Base-by-base conservation (phyloP, 2,113 vertebrate species). In the Prietella phreatophila region DNA sequence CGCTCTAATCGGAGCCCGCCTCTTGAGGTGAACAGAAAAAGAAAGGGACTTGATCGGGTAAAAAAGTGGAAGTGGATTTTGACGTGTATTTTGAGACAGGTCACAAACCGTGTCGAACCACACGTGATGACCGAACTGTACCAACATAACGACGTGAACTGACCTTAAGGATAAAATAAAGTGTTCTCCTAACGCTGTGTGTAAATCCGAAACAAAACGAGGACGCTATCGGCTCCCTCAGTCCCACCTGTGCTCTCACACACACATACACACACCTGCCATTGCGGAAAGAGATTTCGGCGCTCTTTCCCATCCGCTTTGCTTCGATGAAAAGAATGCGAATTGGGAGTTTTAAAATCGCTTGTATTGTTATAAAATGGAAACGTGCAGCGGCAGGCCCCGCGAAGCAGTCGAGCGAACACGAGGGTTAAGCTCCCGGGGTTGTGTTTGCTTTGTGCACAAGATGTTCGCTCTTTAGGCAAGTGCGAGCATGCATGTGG, bases 401-500 rank as follows among this genome's bases (percentile, higher is more conserved):
- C 2, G 11, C 10, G 0, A 27, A 14, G 22, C 39, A 50, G 75
- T 78, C 75, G 7, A 15, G 13, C 42, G 25, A 55, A n/a, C 27
- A 53, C 13, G 27, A n/a, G 76, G 1, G 47, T 53, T 13, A 69
- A 69, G 61, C 82, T 53, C 61, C 61, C 20, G 47, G 7, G 3
- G 39, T 22, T 58, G 83, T n/a, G 55, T 67, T 36, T 58, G 65
- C 65, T 71, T 69, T 69, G 27, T 83, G 82, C 7, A 22, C 80
- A 14, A 19, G 36, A 61, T n/a, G 36, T 86, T 63, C 6, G 50
- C 3, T 20, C n/a, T 82, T 9, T 50, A 20, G 84, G 82, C 89
- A 88, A 87, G 89, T 69, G 89, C 11, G 39, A 76, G 89, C 89
- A 87, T 30, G 89, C 81, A 85, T 67, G 11, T 56, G 47, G 13